Evolutionary conservation across 1,140 invertebrate species (phyloP), one percentile per base, ranked within the genome.

Genomic region (Scaptomyza graminum): DNA sequence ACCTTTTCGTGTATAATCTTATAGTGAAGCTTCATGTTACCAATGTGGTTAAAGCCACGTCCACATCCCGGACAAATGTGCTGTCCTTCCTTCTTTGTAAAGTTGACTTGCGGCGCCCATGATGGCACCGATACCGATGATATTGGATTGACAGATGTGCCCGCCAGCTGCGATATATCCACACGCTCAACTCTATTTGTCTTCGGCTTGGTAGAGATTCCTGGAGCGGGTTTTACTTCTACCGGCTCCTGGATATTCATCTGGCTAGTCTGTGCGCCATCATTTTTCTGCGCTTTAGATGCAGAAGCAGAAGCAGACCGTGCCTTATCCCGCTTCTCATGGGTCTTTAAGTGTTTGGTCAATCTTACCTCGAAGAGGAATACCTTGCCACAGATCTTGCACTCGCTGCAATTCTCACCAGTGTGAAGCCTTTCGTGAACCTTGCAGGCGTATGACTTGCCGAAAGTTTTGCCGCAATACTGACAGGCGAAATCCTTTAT

Each of bases 381-480:
- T 2, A 79, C 68, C 56, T 90, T 91, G 8, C 84, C 84, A 39
- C 90, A 91, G 7, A 91, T 89, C 43, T 91, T 91, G 63, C 90
- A 91, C 39, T 89, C 75, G 47, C 71, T 88, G 47, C 75, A 76
- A 28, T 90, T 92, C 55, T 93, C 94, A 0, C 94, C 95, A 18
- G 90, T 91, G 44, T 91, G 90, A 0, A 75, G 79, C 16, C 84
- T 69, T 57, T 90, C 88, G 25, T 91, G 90, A 6, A 91, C 76
- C 57, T 90, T 90, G 22, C 89, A 90, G 13, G 90, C 79, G 18
- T 91, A 78, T 0, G 79, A 76, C 55, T 91, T 91, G 2, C 90
- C 90, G 46, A 91, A 91, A 2, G 88, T 87, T 52, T 90, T 91
- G 3, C 88, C 88, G 31, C 90, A 91, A 18, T 90, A 91, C 22